These are phyloP conservation scores for Erpetoichthys calabaricus DNA, from an alignment of 2,797 vertebrate species.

Conservation along the genomic window DNA sequence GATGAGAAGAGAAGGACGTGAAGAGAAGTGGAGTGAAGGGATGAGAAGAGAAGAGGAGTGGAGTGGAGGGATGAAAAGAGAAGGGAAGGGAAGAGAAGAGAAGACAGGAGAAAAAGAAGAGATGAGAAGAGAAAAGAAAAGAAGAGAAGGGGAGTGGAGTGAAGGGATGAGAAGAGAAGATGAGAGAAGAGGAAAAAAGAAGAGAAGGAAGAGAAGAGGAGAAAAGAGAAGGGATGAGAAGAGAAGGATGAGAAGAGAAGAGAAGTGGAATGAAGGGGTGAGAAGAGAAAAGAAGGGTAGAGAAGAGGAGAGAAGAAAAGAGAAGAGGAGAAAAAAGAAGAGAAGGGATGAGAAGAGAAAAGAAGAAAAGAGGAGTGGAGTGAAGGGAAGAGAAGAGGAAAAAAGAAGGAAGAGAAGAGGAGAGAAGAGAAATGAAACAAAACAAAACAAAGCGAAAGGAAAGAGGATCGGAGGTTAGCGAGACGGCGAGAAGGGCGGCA, in stretches of 20 bases:
- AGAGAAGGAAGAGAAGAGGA: neutral
- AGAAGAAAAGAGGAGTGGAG: neutral
- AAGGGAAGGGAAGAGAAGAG: neutral
- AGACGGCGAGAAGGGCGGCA: neutral
- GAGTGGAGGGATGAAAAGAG: neutral
- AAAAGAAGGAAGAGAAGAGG: neutral
- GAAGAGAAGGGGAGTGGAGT: neutral
- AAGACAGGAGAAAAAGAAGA: neutral
- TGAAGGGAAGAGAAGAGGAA: neutral
- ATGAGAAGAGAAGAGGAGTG: neutral
- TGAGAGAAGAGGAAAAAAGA: neutral
- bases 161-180: neutral
- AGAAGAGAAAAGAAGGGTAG: neutral
- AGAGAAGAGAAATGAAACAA: neutral
- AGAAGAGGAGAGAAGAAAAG: neutral
- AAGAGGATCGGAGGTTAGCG: neutral
- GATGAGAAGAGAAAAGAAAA: neutral
- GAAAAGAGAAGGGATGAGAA: neutral
- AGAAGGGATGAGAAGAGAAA: neutral
- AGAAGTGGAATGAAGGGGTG: neutral
- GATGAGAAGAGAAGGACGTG: neutral
- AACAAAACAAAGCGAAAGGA: neutral
- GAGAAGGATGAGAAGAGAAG: neutral
- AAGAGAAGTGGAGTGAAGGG: neutral
- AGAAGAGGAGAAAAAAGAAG: neutral